A percentile compares a stretch with the other conserved stretches of the same genome.
Evolutionary conservation across 2,797 vertebrate genomes (phyloP).

Genomic region (Delichon dasypus): DNA sequence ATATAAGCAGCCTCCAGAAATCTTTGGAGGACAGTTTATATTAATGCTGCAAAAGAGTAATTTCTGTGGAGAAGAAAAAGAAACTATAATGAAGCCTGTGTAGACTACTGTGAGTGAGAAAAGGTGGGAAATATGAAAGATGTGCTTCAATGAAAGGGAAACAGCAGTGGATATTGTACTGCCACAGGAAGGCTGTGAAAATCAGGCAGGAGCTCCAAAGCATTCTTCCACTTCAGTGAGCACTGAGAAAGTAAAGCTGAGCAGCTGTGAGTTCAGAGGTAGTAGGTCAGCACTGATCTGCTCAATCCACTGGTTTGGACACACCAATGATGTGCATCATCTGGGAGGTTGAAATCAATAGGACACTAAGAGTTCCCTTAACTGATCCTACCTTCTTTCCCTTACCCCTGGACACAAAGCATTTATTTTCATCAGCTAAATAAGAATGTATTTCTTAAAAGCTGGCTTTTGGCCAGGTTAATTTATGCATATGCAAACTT

Average conservation of each 20-base stretch:
- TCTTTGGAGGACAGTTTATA: background rate
- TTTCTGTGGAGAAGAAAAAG: background rate
- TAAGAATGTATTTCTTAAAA: conserved; percentile 29
- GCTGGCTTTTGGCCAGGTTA: conserved; percentile 42
- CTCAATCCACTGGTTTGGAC: background rate
- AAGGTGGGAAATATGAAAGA: background rate
- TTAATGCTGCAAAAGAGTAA: background rate
- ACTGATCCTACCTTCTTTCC: background rate
- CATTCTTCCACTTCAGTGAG: background rate
- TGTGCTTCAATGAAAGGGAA: background rate
- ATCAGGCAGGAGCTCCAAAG: background rate
- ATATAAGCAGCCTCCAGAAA: background rate
- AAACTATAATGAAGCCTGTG: background rate
- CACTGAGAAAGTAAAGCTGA: background rate
- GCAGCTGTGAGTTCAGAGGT: background rate
- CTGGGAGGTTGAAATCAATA: background rate
- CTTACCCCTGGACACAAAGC: background rate
- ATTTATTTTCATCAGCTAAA: background rate
- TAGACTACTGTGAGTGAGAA: background rate
- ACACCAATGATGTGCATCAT: background rate
- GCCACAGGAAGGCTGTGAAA: conserved; percentile 22
- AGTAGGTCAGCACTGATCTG: background rate
- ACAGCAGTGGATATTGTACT: background rate
- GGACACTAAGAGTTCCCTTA: background rate
- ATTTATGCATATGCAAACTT: conserved; percentile 40